Conservation (phyloP, 2,888 invertebrate species). For the Cordilura impudica region DNA sequence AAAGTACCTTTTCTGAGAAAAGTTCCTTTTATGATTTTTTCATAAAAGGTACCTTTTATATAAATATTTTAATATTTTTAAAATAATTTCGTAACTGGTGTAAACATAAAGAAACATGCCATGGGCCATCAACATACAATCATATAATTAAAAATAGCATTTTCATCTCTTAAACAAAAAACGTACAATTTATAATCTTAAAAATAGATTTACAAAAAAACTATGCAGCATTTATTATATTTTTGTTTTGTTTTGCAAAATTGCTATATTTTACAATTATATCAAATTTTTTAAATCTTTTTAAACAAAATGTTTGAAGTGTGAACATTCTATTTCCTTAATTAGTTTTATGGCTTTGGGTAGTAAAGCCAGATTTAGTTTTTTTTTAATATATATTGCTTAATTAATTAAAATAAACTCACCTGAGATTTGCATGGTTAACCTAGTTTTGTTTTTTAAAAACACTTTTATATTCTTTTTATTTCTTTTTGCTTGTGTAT, state of each 20-base stretch:
- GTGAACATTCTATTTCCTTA: neutral
- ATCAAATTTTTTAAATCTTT: too few species aligned
- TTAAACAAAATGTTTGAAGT: neutral
- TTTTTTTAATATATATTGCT: constrained; percentile 14
- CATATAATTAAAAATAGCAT: constrained; percentile 25
- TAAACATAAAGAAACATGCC: neutral
- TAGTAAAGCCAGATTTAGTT: constrained; percentile 9
- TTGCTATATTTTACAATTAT: neutral
- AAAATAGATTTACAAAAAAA: neutral
- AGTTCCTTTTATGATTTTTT: too few species aligned
- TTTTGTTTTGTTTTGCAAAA: neutral
- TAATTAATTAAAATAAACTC: constrained; percentile 52
- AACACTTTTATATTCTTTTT: constrained; percentile 17
- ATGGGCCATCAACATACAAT: neutral
- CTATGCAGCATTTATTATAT: constrained; percentile 7
- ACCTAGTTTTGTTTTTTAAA: constrained; percentile 35
- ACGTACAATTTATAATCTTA: neutral
- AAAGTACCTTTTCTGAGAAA: too few species aligned
- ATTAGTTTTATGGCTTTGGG: constrained; percentile 2
- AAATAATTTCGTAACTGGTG: constrained; percentile 4
- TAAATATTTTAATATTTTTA: too few species aligned
- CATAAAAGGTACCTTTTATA: too few species aligned
- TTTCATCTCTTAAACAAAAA: neutral
- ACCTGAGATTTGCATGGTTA: constrained; percentile 47
- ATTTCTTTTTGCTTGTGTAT: constrained; percentile 20